Percentiles rank a stretch among this genome's conserved stretches.
Conservation (phyloP, 2,113 vertebrate species). For the Sapajus apella region DNA sequence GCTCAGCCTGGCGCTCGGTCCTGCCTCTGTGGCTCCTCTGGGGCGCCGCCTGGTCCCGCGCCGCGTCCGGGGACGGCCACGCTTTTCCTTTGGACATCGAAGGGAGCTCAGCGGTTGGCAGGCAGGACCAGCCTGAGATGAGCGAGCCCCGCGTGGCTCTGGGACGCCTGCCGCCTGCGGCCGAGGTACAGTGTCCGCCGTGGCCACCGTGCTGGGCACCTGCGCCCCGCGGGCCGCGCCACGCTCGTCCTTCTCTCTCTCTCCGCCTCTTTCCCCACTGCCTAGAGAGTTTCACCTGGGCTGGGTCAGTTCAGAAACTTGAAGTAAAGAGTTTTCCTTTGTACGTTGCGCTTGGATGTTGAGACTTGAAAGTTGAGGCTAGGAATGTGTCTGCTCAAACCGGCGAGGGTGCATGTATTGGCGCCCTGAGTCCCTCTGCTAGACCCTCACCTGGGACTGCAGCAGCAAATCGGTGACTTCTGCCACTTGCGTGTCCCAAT, state of each 20-base stretch:
- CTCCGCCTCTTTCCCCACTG: too few species aligned
- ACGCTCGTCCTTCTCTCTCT: too few species aligned
- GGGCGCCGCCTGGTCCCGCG: constrained; percentile 77
- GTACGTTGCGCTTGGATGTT: not conserved
- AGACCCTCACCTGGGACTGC: not conserved
- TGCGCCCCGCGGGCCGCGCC: constrained; percentile 59
- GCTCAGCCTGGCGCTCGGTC: constrained; percentile 75
- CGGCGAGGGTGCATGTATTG: not conserved
- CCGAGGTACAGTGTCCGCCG: constrained; percentile 83
- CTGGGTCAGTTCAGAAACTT: constrained; percentile 45
- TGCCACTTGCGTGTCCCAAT: not conserved
- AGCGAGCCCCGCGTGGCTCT: constrained; percentile 79
- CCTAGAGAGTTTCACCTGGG: constrained; percentile 58
- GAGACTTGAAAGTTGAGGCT: not conserved
- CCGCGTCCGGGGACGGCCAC: constrained; percentile 74
- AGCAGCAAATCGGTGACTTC: not conserved
- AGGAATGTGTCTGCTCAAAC: not conserved
- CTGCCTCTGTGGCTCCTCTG: constrained; percentile 81
- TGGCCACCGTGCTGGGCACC: constrained; percentile 62
- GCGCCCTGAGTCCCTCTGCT: not conserved
- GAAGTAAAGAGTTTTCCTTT: constrained; percentile 10
- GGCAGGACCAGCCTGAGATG: constrained; percentile 79
- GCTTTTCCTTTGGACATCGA: constrained; percentile 84
- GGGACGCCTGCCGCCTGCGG: constrained; percentile 78
- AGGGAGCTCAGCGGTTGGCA: constrained; percentile 84